A percentile compares a stretch with the other conserved stretches of the same genome.
These are phyloP conservation scores for Melinaea menophilus DNA, from an alignment of 2,888 invertebrate species.

Conservation along the genomic window DNA sequence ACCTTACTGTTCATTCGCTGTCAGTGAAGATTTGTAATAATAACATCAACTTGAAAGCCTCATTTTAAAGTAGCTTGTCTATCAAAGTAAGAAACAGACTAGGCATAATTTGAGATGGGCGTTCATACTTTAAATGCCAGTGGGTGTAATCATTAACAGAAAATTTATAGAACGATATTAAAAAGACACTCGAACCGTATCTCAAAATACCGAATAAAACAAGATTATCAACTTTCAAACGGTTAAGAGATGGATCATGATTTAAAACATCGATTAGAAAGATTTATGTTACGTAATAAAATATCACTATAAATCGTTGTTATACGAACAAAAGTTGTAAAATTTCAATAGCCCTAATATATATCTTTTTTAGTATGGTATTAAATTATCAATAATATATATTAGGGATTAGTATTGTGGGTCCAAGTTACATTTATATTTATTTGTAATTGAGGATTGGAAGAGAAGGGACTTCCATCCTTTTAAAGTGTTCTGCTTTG, in stretches of 20 bases:
- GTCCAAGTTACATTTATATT: not conserved
- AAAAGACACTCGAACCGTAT: not conserved
- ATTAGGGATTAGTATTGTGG: not conserved
- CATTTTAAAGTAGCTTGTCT: no score
- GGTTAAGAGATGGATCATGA: conserved; percentile 15
- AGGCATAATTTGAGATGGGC: no score
- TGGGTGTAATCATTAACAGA: not conserved
- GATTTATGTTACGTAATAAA: conserved; percentile 28
- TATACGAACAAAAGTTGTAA: conserved; percentile 15
- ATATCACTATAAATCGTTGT: conserved; percentile 18
- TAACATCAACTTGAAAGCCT: no score
- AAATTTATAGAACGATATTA: not conserved
- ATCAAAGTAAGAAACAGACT: no score
- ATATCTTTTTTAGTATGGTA: not conserved
- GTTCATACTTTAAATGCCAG: not conserved
- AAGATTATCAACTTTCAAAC: conserved; percentile 1
- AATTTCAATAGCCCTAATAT: conserved; percentile 8
- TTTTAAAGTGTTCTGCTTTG: not conserved
- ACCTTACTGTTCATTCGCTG: no score
- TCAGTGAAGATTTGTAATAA: no score
- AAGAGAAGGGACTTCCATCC: not conserved
- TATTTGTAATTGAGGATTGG: not conserved
- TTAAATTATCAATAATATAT: conserved; percentile 7
- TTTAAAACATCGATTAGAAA: conserved; percentile 25
- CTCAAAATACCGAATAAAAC: conserved; percentile 3